Conservation (phyloP, 2,888 invertebrate species). For the Epinotia demarniana region DNA sequence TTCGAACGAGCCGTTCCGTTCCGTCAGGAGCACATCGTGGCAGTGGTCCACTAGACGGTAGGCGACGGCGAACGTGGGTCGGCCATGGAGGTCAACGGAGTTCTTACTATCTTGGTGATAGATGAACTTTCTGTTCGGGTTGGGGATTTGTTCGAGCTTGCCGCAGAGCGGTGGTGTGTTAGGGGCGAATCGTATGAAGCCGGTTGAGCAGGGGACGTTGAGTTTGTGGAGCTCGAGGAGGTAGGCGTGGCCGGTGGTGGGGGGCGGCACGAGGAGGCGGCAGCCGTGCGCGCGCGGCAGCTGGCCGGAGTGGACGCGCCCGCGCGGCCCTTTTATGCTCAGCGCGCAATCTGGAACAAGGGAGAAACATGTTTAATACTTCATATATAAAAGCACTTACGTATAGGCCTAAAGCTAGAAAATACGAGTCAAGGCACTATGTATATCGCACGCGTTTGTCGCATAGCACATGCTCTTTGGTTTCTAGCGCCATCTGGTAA, state of each 20-base stretch:
- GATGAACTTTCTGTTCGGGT: conserved; percentile 82
- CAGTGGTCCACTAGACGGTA: conserved; percentile 89
- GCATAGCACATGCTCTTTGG: no score
- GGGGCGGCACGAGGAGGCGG: conserved; percentile 81
- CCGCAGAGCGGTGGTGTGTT: conserved; percentile 85
- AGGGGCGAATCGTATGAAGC: conserved; percentile 85
- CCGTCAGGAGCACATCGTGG: conserved; percentile 87
- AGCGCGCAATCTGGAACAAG: conserved; percentile 86
- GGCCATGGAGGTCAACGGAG: conserved; percentile 84
- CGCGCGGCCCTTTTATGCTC: conserved; percentile 73
- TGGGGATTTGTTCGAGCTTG: conserved; percentile 88
- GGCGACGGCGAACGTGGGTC: conserved; percentile 87
- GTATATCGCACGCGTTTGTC: no score
- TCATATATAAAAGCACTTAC: no score
- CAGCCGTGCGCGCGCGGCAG: conserved; percentile 82
- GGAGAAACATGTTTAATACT: not conserved
- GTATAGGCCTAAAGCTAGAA: no score
- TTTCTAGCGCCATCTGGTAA: no score
- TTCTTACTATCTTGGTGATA: conserved; percentile 82
- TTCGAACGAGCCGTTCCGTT: conserved; percentile 87
- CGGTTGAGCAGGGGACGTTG: conserved; percentile 88
- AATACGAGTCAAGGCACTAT: not conserved
- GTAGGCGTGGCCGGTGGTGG: conserved; percentile 80
- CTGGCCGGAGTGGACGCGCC: conserved; percentile 82
- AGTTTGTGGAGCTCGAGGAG: conserved; percentile 87